Conservation (phyloP, 2,888 invertebrate species). For the Sylvicola cinctus region DNA sequence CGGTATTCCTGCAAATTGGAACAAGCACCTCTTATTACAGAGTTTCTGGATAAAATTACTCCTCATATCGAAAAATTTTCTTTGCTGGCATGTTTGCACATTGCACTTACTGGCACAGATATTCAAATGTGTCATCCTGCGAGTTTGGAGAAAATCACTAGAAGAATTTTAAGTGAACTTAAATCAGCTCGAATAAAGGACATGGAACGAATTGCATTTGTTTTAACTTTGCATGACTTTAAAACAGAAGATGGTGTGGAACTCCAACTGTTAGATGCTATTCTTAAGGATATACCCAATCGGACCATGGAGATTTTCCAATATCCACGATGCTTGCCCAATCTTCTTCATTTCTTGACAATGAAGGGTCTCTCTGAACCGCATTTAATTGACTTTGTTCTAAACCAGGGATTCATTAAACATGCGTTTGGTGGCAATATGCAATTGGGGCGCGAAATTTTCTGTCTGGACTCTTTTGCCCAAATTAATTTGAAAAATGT, state of each 20-base stretch:
- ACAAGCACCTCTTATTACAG: conserved; percentile 26
- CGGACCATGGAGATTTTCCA: conserved; percentile 33
- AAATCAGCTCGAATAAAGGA: conserved; percentile 42
- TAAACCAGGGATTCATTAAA: conserved; percentile 35
- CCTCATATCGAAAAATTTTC: conserved; percentile 37
- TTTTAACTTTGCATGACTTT: conserved; percentile 38
- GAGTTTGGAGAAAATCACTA: conserved; percentile 28
- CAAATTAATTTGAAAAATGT: conserved; percentile 17
- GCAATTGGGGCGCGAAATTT: conserved; percentile 33
- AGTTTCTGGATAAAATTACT: conserved; percentile 31
- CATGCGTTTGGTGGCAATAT: conserved; percentile 31
- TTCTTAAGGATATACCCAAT: conserved; percentile 29
- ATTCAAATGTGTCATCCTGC: conserved; percentile 27
- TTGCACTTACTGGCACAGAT: conserved; percentile 38
- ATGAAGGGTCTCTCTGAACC: conserved; percentile 32
- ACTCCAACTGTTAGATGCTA: conserved; percentile 25
- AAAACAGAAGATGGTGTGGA: conserved; percentile 28
- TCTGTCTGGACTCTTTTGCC: conserved; percentile 37
- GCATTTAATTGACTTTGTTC: conserved; percentile 34
- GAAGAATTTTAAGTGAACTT: conserved; percentile 29
- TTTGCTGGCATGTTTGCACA: conserved; percentile 38
- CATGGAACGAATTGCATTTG: conserved; percentile 44
- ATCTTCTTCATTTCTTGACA: conserved; percentile 37
- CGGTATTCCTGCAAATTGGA: conserved; percentile 32
- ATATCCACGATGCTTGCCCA: conserved; percentile 37